Conservation (phyloP, 2,797 vertebrate species). For the Emys orbicularis region DNA sequence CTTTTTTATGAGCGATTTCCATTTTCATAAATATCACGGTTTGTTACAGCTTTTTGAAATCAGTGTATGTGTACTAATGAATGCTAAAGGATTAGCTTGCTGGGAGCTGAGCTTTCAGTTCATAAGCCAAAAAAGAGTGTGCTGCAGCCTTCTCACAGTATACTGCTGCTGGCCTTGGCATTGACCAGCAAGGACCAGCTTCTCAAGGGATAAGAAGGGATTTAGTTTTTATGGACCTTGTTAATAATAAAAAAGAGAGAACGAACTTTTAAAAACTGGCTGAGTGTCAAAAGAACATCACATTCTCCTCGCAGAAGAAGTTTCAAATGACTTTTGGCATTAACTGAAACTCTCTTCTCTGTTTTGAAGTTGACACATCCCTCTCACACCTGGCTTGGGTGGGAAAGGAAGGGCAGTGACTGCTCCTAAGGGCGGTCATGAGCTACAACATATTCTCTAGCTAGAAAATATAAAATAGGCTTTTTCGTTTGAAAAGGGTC, state of each 20-base stretch:
- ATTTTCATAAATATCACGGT: not conserved
- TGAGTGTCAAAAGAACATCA: not conserved
- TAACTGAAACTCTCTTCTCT: not conserved
- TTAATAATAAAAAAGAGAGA: not conserved
- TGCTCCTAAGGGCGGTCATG: not conserved
- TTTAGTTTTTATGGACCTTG: not conserved
- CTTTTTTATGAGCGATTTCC: not conserved
- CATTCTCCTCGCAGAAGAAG: not conserved
- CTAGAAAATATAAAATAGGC: not conserved
- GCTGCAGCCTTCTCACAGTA: not conserved
- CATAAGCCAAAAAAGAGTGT: not conserved
- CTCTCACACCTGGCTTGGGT: not conserved
- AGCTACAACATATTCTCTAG: not conserved
- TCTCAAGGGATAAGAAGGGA: not conserved
- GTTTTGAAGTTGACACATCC: not conserved
- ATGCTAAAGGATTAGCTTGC: not conserved
- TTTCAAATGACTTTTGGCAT: not conserved
- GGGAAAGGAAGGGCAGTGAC: not conserved
- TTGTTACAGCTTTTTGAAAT: not conserved
- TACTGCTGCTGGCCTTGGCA: not conserved
- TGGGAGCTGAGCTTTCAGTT: not conserved
- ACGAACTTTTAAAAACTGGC: not conserved
- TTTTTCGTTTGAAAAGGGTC: not conserved
- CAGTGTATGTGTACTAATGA: not conserved
- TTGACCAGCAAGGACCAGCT: not conserved